A percentile compares a stretch with the other conserved stretches of the same genome.
Evolutionary conservation across 2,113 vertebrate genomes (phyloP).

Genomic region (pig (Sus scrofa)): T2T-Sscrofa CM000816.6:75599001-75599500

Average conservation of each 20-base stretch:
- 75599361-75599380: background rate
- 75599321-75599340: background rate
- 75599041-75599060: background rate
- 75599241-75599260: background rate
- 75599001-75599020: background rate
- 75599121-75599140: accelerated
- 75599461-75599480: background rate
- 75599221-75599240: background rate
- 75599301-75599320: too few species aligned
- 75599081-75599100: background rate
- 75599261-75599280: background rate
- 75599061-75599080: accelerated
- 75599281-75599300: background rate
- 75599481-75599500: background rate
- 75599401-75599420: background rate
- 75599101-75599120: accelerated
- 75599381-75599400: background rate
- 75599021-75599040: background rate
- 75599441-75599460: too few species aligned
- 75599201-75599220: background rate
- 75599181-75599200: background rate
- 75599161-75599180: accelerated
- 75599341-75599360: background rate
- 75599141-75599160: too few species aligned
- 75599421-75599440: background rate